phyloP scores from a whole-genome alignment of 2,797 vertebrate species.

The Periparus ater region DNA sequence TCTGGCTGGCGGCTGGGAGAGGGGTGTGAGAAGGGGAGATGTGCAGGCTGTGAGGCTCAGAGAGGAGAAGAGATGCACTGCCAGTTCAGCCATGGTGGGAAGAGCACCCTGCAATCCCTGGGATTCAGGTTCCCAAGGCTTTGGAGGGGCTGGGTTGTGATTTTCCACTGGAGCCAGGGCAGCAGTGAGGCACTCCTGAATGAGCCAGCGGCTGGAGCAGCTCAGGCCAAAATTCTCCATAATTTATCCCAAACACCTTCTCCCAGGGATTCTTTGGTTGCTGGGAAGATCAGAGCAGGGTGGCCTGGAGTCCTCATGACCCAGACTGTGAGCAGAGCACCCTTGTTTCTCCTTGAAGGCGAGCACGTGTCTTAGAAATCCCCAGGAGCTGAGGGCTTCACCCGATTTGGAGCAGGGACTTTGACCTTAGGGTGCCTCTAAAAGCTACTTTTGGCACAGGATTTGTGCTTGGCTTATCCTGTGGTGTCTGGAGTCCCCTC shows the following conservation, averaged over 20 bases:
- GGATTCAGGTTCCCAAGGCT: neutral
- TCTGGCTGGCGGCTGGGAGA: constrained; percentile 15
- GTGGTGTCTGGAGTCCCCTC: neutral
- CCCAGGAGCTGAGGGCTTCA: neutral
- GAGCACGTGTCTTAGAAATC: neutral
- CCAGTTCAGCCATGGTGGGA: neutral
- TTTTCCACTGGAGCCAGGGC: neutral
- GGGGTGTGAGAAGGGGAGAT: neutral
- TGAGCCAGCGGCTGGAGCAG: accelerated
- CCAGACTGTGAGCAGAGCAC: neutral
- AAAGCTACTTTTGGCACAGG: neutral
- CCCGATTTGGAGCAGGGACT: accelerated
- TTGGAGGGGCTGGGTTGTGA: neutral
- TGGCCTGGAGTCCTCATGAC: accelerated
- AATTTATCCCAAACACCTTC: neutral
- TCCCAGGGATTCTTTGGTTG: accelerated
- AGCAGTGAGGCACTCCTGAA: neutral
- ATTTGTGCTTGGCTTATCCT: neutral
- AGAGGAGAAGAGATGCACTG: neutral
- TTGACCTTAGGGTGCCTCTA: neutral
- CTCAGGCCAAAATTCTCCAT: neutral
- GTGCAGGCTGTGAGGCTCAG: neutral
- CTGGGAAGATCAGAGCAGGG: neutral
- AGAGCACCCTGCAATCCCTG: neutral
- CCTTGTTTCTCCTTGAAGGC: neutral